These are phyloP conservation scores for Pammene fasciana DNA, from an alignment of 2,888 invertebrate genomes.

Conservation along the genomic window DNA sequence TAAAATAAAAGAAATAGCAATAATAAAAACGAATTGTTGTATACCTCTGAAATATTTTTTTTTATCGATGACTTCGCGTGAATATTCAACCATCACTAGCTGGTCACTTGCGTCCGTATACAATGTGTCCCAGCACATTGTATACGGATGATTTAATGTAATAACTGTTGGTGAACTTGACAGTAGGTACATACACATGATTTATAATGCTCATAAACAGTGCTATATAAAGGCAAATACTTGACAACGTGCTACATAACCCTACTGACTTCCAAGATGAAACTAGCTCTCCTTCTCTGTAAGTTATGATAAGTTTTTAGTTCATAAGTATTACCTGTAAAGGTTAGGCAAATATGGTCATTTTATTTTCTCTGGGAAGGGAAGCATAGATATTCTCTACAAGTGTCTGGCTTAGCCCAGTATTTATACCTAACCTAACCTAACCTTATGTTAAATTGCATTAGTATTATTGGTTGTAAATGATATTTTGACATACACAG, in stretches of 20 bases:
- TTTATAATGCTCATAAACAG: neutral
- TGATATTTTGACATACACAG: no score
- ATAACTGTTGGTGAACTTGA: neutral
- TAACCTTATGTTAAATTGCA: no score
- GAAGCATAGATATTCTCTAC: no score
- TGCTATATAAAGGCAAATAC: slow-evolving; percentile 15
- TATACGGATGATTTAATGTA: no score
- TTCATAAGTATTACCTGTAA: neutral
- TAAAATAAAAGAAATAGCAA: slow-evolving; percentile 2
- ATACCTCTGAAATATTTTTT: neutral
- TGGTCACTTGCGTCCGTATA: no score
- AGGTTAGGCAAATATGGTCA: no score
- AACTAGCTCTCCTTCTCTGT: slow-evolving; percentile 17
- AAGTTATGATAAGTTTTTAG: neutral
- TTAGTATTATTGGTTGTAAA: no score
- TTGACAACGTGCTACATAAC: neutral
- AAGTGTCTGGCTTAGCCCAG: no score
- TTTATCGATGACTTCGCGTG: neutral
- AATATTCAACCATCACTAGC: no score
- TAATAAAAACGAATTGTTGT: neutral
- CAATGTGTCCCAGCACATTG: no score
- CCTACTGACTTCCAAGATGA: slow-evolving; percentile 19
- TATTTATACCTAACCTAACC: no score
- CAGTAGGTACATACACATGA: neutral
- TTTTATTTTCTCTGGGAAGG: no score